Evolutionary conservation across 2,113 vertebrate species (phyloP), one percentile per base, ranked within the genome.

Genomic region (Meles meles): DNA sequence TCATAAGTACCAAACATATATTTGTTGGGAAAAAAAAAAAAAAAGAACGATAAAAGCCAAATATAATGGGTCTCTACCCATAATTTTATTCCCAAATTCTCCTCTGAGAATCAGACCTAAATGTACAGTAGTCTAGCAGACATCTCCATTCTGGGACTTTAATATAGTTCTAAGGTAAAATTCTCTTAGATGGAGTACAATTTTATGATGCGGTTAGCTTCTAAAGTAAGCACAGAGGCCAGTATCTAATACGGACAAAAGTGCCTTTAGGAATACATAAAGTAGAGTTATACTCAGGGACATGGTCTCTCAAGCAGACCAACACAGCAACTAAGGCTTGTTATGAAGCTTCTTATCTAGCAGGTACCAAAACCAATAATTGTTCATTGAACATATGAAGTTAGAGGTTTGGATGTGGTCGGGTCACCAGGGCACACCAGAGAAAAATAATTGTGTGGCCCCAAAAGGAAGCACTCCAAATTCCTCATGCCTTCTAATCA

Each of bases 401-500:
- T 94, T 87, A 55, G 39, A 72, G 25, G 21, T 87, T 91, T 34
- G 20, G 80, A 77, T 87, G 87, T 90, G 94, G 87, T 90, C 31
- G 25, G 63, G 87, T 76, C 94, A 92, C 34, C 84, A 87, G 63
- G 37, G 49, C 29, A 96, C 93, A 88, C 90, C 74, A 92, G 86
- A 76, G 80, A 81, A 59, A 97, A 87, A 92, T 72, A 80, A 94
- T 42, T 31, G 4, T 44, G 80, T 47, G 77, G 81, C 52, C 80
- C 44, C 44, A 88, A 87, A 98, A 94, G 44, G 52, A 88, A 72
- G 27, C 42, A 42, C 52, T 96, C 57, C 81, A 67, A 92, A 92
- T 92, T 85, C 74, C 15, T 77, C 92, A 23, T 79, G 63, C 83
- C 81, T 92, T 97, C 87, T 96, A 96, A 93, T 97, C 84, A 85